These are phyloP conservation scores for Drosophila paucipuncta DNA, from an alignment of 2,888 invertebrate species.

Conservation along the genomic window DNA sequence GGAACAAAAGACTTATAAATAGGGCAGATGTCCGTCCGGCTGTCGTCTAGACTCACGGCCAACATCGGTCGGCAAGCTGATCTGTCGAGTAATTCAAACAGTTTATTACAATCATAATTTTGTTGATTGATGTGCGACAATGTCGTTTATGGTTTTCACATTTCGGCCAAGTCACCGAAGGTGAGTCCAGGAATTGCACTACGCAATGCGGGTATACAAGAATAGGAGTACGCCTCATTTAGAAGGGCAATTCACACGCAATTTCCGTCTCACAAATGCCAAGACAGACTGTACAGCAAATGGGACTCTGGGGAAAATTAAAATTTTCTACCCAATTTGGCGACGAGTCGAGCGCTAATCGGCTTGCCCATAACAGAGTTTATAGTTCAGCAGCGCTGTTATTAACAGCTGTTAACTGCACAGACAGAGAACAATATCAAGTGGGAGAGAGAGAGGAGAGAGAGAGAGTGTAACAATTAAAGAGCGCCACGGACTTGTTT, in stretches of 20 bases:
- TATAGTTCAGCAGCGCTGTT: slow-evolving; percentile 17
- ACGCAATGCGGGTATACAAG: not conserved
- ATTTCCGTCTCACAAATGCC: slow-evolving; percentile 24
- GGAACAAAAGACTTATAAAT: slow-evolving; percentile 23
- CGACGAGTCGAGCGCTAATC: slow-evolving; percentile 14
- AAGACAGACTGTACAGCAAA: slow-evolving; percentile 45
- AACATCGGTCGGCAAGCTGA: slow-evolving; percentile 11
- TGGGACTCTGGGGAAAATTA: slow-evolving; percentile 69
- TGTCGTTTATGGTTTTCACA: slow-evolving; percentile 24
- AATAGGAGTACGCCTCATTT: slow-evolving; percentile 8
- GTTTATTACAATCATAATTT: slow-evolving; percentile 36
- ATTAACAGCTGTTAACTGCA: slow-evolving; percentile 31
- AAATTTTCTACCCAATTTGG: slow-evolving; percentile 74
- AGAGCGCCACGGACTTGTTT: slow-evolving; percentile 7
- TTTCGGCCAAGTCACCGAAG: slow-evolving; percentile 16
- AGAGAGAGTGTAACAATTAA: not conserved
- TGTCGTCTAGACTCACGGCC: slow-evolving; percentile 11
- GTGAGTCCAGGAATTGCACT: slow-evolving; percentile 16
- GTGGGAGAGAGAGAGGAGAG: slow-evolving; percentile 5
- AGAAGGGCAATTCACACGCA: slow-evolving; percentile 43
- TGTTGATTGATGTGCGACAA: slow-evolving; percentile 65
- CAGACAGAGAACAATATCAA: not conserved
- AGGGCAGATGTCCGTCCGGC: slow-evolving; percentile 1
- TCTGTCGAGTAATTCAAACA: slow-evolving; percentile 23
- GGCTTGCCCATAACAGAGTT: slow-evolving; percentile 1